phyloP scores from a whole-genome alignment of 2,888 invertebrate genomes.

The Strigamia maritima region DNA sequence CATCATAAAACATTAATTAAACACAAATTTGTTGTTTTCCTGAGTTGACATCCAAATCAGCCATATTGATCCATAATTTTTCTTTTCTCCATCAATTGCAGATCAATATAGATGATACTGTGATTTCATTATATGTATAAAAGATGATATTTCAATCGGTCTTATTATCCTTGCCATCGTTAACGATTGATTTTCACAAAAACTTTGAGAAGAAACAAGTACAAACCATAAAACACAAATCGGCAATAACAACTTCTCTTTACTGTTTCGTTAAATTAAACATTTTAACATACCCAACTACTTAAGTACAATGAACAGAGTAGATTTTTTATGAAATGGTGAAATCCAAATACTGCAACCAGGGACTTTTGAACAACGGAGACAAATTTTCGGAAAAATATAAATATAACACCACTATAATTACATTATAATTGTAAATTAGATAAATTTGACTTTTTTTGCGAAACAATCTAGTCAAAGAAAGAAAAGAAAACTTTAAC shows the following conservation, averaged over 20 bases:
- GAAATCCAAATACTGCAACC: constrained; percentile 20
- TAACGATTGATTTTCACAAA: not conserved
- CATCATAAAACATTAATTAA: constrained; percentile 25
- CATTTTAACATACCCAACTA: constrained; percentile 9
- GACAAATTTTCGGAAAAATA: not conserved
- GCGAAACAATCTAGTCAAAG: not conserved
- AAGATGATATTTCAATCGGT: not conserved
- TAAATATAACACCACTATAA: not conserved
- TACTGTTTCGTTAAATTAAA: constrained; percentile 15
- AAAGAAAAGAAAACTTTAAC: not conserved
- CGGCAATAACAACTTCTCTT: not conserved
- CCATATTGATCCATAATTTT: constrained; percentile 14
- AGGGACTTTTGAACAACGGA: constrained; percentile 9
- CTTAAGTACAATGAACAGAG: constrained; percentile 11
- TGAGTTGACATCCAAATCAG: constrained; percentile 21
- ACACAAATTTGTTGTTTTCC: constrained; percentile 26
- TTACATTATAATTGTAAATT: not conserved
- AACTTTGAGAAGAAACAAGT: constrained; percentile 34
- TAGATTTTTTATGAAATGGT: not conserved
- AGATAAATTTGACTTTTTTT: not conserved
- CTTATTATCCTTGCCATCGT: not conserved
- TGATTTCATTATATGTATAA: constrained; percentile 30
- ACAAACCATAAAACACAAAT: constrained; percentile 8
- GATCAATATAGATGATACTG: constrained; percentile 24
- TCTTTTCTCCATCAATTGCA: not conserved